Evolutionary conservation across 2,888 invertebrate genomes (phyloP).

Genomic region (Euspilapteryx auroguttella): DNA sequence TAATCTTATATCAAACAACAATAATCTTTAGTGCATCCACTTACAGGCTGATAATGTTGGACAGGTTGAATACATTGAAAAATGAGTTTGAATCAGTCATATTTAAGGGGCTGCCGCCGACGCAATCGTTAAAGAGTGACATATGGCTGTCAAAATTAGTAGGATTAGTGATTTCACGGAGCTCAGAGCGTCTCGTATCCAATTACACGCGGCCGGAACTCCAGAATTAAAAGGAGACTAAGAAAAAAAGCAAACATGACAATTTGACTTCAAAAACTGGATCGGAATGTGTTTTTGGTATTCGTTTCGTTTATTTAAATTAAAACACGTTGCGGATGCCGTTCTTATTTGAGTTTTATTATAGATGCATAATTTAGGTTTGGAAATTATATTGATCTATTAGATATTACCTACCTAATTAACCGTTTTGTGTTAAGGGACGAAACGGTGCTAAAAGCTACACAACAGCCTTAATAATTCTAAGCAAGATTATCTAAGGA

Average conservation of each 20-base stretch:
- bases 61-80: no score
- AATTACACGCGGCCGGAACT: conserved; percentile 46
- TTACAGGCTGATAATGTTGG: no score
- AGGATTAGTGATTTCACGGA: conserved; percentile 59
- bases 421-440: no score
- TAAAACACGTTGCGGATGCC: conserved; percentile 16
- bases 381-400: no score
- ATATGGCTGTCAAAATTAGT: conserved; percentile 60
- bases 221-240: conserved; percentile 22
- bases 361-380: no score
- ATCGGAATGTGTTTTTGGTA: conserved; percentile 22
- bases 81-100: conserved; percentile 8
- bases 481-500: no score
- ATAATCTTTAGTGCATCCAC: no score
- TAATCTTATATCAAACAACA: no score
- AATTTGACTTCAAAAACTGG: conserved; percentile 29
- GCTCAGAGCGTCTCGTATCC: conserved; percentile 39
- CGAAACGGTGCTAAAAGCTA: no score
- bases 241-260: conserved; percentile 33
- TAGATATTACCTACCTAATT: no score
- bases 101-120: conserved; percentile 16
- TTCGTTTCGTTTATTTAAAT: conserved; percentile 22
- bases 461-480: no score
- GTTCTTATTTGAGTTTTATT: not conserved
- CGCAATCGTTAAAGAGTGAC: conserved; percentile 47